Evolutionary conservation across 2,113 vertebrate genomes (phyloP).

Genomic region (Orthonyx spaldingii): DNA sequence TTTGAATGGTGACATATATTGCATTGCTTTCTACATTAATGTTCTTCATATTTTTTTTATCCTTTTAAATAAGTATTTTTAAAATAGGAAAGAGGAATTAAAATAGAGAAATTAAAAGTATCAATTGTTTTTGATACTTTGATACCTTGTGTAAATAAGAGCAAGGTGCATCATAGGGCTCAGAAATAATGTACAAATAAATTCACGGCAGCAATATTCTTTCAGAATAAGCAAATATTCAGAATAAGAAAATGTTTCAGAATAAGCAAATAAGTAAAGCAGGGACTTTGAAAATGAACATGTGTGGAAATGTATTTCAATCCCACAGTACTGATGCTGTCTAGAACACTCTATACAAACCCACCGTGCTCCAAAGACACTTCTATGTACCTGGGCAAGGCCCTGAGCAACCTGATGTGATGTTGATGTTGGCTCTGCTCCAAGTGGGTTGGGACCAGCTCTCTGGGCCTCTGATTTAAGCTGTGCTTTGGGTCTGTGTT

Average conservation of each 20-base stretch:
- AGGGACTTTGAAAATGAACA: not conserved
- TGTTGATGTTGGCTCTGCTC: not conserved
- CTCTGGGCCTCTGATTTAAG: not conserved
- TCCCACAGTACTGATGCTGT: not conserved
- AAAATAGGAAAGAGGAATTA: not conserved
- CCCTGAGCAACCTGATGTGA: not conserved
- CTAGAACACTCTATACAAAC: not conserved
- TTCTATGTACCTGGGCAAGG: fast-evolving
- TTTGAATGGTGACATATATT: not conserved
- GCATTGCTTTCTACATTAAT: not conserved
- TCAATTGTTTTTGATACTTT: too few species aligned
- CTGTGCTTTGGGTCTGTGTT: not conserved
- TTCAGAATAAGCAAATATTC: not conserved
- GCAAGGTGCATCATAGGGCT: not conserved
- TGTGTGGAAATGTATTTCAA: not conserved
- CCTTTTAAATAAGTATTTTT: not conserved
- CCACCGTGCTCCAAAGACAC: not conserved
- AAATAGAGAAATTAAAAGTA: not conserved
- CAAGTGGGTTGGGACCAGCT: not conserved
- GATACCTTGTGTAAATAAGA: not conserved
- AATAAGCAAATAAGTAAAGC: not conserved
- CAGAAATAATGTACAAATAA: not conserved
- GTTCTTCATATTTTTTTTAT: not conserved
- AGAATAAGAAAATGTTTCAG: not conserved
- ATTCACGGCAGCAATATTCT: not conserved